Base-by-base conservation (phyloP, 2,797 vertebrate genomes). In the Ceyx erithaca region DNA sequence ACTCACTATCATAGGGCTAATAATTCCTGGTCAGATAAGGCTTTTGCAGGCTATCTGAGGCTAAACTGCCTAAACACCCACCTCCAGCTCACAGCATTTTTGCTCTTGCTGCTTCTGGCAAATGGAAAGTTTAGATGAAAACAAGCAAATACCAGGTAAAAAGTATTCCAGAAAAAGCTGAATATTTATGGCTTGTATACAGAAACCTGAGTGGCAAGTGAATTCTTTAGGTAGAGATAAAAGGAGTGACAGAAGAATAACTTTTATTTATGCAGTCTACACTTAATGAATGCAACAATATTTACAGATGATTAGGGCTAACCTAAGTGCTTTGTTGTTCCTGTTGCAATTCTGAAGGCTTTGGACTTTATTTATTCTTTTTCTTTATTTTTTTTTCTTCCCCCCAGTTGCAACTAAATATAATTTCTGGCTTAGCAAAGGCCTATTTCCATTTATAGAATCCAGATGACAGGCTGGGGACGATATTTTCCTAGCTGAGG, bases 371-470 rank as follows among this genome's bases (percentile, higher is more conserved):
- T 87, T 91, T 68, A 64, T 91, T 43, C 8, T 35, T 64, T 79
- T 41, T 18, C 52, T 85, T 40, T 18, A 46, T 83, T 40, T 28
- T 28, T 26, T 33, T 6, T 52, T 23, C 28, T 6, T 5, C 11
- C 25, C 54, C 22, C 6, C 13, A 49, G 21, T 21, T 93, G 73
- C 52, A 89, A 81, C 87, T 89, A 87, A 95, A 77, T 82, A 89
- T 80, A 85, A 54, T 86, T 73, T 61, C 37, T 68, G 87, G 54
- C 67, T 70, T 69, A 91, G 49, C 35, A 26, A 64, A 70, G 54
- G 55, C 72, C 86, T 88, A 70, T 68, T 94, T 95, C 96, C 87
- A 89, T 85, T 93, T 84, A 91, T 95, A 94, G 94, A 67, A 89
- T 66, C 72, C 93, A 94, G 71, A 54, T 93, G 94, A 89, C 82